Evolutionary conservation across 1,140 invertebrate genomes (phyloP), one percentile per base, ranked within the genome.

Genomic region (Vollenhovia emeryi): DNA sequence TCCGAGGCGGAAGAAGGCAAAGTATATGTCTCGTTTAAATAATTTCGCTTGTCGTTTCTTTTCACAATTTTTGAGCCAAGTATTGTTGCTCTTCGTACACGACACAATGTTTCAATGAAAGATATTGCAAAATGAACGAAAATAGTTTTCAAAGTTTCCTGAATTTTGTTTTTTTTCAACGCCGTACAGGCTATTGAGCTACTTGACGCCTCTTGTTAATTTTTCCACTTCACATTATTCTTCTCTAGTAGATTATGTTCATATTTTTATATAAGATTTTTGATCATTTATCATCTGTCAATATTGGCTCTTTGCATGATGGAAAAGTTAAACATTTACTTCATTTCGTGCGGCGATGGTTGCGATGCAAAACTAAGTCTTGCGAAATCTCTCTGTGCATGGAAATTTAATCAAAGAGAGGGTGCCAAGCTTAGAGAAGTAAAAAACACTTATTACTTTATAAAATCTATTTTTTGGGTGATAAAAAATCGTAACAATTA

Each of bases 291-390:
- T 59, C 66, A 36, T 60, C 8, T 27, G 78, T 33, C 50, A 82
- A 82, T 82, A 59, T 82, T 82, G 40, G 27, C 7, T 15, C 24
- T 36, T 80, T 80, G 62, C 21, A 24, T 71, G 64, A 82, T 82
- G 36, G 78, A 82, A 71, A 82, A 36, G 78, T 71, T 71, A 82
- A 82, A 82, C 50, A 82, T 82, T 82, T 71, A 43, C 78, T 71
- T 82, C 50, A 82, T 82, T 82, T 82, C 64, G 5, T 18, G 78
- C 18, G 36, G 24, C 9, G 30, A 48, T 40, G 13, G 21, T 21
- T 48, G 62, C 62, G 33, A 69, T 40, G 60, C 45, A 60, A 24
- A 79, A 68, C 69, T 55, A 55, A 80, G 43, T 43, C 27, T 52
- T 21, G 33, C n/a, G 50, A 33, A 36, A 55, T 40, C 15, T 15